A percentile compares a stretch with the other conserved stretches of the same genome.
These are phyloP conservation scores for Cheilosia scutellata DNA, from an alignment of 2,888 invertebrate species.

Conservation along the genomic window DNA sequence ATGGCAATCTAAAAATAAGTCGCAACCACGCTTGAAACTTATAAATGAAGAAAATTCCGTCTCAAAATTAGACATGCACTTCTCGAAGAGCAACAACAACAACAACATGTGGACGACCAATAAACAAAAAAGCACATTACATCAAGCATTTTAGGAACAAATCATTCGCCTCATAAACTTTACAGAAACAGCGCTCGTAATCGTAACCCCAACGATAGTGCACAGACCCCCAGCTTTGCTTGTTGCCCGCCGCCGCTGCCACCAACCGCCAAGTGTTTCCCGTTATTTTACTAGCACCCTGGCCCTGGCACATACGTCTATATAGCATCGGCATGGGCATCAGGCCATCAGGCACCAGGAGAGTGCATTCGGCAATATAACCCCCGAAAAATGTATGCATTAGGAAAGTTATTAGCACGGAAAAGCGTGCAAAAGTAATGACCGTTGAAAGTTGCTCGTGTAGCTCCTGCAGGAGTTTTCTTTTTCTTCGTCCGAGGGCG, in stretches of 20 bases:
- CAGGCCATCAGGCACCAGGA: not conserved
- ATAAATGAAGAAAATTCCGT: constrained; percentile 63
- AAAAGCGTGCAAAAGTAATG: constrained; percentile 74
- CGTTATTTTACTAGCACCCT: constrained; percentile 10
- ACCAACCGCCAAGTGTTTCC: not conserved
- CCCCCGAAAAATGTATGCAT: constrained; percentile 62
- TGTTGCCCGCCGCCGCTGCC: not conserved
- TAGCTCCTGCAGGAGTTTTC: constrained; percentile 24
- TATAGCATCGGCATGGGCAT: too few species aligned
- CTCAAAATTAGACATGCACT: constrained; percentile 56
- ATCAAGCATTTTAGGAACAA: constrained; percentile 70
- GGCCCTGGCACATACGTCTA: constrained; percentile 13
- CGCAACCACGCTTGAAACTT: constrained; percentile 56
- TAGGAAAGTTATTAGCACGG: constrained; percentile 73
- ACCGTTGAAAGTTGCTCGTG: constrained; percentile 67
- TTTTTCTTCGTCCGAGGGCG: constrained; percentile 23
- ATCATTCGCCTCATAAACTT: constrained; percentile 75
- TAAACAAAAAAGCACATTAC: constrained; percentile 46
- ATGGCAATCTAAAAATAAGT: constrained; percentile 48
- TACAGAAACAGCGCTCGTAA: constrained; percentile 68
- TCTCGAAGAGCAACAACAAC: constrained; percentile 17
- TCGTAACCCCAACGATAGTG: constrained; percentile 54
- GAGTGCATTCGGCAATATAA: constrained; percentile 49
- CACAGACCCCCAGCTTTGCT: constrained; percentile 21
- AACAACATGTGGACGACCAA: not conserved